Evolutionary conservation across 1,140 invertebrate genomes (phyloP), one percentile per base, ranked within the genome.

Genomic region (Drosophila teissieri): DNA sequence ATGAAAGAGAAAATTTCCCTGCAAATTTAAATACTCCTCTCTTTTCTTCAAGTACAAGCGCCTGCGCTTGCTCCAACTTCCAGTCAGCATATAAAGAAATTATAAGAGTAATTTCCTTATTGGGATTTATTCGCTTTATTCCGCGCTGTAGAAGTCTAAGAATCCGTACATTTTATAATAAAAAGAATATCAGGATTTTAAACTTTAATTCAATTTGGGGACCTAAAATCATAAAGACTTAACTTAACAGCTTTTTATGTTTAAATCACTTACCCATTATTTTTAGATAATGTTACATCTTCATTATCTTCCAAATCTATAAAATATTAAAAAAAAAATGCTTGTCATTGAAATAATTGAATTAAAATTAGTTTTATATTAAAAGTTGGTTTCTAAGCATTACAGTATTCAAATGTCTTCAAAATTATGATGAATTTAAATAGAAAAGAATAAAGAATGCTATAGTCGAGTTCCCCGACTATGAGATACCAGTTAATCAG

Each of bases 111-210:
- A 12, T 27, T 49, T 19, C 49, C 3, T 19, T 24, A 2, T 1
- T 58, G 68, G 85, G 49, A 69, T 11, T 45, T 89, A 81, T 74
- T 36, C 85, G 6, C 84, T 89, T 89, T 78, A 89, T 85, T 90
- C 85, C 90, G 85, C 79, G 15, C 4, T 6, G 3, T 24, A 3
- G n/a, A 1, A 31, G 11, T 27, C 12, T n/a, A 53, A 34, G 19
- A 44, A 53, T 67, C 45, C 6, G 42, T n/a, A 4, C n/a, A 54
- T 57, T 52, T 68, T 11, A n/a, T 24, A 72, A 60, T 31, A 7
- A 17, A 53, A 48, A 45, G 27, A 57, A n/a, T n/a, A 7, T 19
- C n/a, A 10, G 24, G 15, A 4, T n/a, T 40, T n/a, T 31, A 62
- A 62, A 31, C 40, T 12, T 12, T 5, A 10, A n/a, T 37, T 6